Evolutionary conservation across 1,140 invertebrate species (phyloP), one percentile per base, ranked within the genome.

Genomic region (Phthorimaea operculella): DNA sequence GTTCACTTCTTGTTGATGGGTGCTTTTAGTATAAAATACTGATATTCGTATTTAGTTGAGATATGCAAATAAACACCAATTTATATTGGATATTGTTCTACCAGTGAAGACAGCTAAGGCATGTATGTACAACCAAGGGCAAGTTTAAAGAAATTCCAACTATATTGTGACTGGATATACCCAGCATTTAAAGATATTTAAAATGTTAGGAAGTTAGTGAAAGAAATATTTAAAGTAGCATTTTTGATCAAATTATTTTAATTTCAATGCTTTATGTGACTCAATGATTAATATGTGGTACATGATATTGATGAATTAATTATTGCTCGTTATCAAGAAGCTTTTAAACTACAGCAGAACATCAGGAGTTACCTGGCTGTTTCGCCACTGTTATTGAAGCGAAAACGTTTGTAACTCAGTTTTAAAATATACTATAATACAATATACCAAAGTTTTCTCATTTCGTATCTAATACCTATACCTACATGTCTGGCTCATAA

Each of bases 181-280:
- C 74, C 79, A 83, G 79, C 79, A 81, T 83, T 83, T 81, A 83
- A 76, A 70, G 74, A 79, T 81, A 74, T 79, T 66, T 75, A 81
- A 80, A 79, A 74, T 70, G 68, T 79, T 83, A 84, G 78, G 76
- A 72, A 67, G 78, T 84, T 82, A 79, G 68, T 77, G 74, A 77
- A 28, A 77, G 68, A 78, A 75, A 79, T 79, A 81, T 84, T 62
- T 72, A 72, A 70, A 77, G 78, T 79, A 79, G 79, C 74, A 79
- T 84, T 82, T 79, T 84, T 84, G 76, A 84, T 83, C 74, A 77
- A 79, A 79, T 74, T 70, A 77, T 80, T 74, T 81, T 78, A 75
- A 76, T 84, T 64, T 79, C 71, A 73, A 74, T 73, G 75, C 75
- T 79, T 83, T 79, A 79, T 71, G 74, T 79, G 74, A 84, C 67